These are phyloP conservation scores for Xiphias gladius DNA, from an alignment of 2,113 vertebrate genomes.

Conservation along the genomic window DNA sequence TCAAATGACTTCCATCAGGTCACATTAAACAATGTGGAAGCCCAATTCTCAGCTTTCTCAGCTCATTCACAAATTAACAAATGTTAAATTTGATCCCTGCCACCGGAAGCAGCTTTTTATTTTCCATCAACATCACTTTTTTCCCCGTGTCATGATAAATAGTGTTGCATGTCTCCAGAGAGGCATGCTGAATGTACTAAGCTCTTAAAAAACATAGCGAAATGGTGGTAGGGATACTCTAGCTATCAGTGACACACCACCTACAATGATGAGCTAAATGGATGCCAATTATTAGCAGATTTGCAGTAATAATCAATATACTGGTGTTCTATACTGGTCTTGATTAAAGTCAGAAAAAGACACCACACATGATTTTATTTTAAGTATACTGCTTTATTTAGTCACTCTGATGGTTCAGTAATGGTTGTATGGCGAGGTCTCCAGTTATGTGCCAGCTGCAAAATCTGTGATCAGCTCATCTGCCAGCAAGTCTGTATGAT, in stretches of 20 bases:
- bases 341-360: no score
- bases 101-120: background rate
- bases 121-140: background rate
- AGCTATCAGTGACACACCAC: constrained; percentile 1
- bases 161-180: background rate
- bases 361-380: background rate
- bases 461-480: constrained; percentile 48
- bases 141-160: background rate
- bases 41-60: background rate
- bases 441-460: constrained; percentile 38
- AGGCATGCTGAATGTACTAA: background rate
- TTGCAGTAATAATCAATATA: no score
- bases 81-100: background rate
- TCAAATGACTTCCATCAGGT: background rate
- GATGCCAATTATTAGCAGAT: no score
- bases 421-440: background rate
- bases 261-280: constrained; percentile 3
- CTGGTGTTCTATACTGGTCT: no score
- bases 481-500: constrained; percentile 45
- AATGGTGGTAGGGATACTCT: background rate
- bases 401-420: constrained; percentile 16
- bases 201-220: no score
- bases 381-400: background rate
- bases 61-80: background rate
- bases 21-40: background rate